Evolutionary conservation across 2,888 invertebrate genomes (phyloP).

Genomic region (Eubasilissa splendida): DNA sequence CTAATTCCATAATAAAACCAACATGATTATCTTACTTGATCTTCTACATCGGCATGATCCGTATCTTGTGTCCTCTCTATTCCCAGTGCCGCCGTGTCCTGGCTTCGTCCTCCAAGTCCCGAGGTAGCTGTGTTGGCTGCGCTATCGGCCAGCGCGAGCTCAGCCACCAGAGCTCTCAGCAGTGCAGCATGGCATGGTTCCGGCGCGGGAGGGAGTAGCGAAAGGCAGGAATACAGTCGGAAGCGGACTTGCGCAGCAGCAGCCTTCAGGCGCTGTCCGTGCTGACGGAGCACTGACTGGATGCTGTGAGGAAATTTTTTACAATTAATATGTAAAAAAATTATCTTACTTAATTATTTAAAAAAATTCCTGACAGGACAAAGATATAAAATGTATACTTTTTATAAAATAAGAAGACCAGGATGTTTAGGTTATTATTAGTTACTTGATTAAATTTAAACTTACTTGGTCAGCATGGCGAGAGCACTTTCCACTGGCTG

Average conservation of each 20-base stretch:
- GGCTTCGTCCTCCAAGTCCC: conserved; percentile 82
- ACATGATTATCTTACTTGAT: conserved; percentile 80
- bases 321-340: too few relatives aligned
- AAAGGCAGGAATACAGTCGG: conserved; percentile 82
- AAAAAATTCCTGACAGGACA: too few relatives aligned
- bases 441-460: neutral
- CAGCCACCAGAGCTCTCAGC: conserved; percentile 92
- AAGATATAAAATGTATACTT: neutral
- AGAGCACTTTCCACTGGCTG: conserved; percentile 95
- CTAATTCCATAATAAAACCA: neutral
- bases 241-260: conserved; percentile 94
- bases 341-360: too few relatives aligned
- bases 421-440: neutral
- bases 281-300: conserved; percentile 86
- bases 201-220: conserved; percentile 84
- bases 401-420: neutral
- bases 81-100: conserved; percentile 70
- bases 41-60: conserved; percentile 96
- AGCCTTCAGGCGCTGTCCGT: conserved; percentile 94
- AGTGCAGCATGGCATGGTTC: conserved; percentile 91
- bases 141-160: conserved; percentile 95
- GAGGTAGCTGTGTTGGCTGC: conserved; percentile 93
- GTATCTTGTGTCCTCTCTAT: conserved; percentile 89
- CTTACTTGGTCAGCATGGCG: conserved; percentile 94
- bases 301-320: conserved; percentile 74